Evolutionary conservation across 2,888 invertebrate genomes (phyloP).

Genomic region (Dynastes grantii): DNA sequence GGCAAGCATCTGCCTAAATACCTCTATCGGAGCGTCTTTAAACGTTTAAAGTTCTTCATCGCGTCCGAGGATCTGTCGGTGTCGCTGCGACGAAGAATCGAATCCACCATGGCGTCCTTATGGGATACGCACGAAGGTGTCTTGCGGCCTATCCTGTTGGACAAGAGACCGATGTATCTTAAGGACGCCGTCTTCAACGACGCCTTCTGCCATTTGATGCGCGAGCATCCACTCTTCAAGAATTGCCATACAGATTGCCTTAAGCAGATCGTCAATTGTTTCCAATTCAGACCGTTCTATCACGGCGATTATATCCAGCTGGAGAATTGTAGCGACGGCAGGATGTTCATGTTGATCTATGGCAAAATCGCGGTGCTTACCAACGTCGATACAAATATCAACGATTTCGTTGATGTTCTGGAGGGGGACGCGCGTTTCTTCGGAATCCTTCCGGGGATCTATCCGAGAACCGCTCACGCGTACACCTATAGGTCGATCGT

Average conservation of each 20-base stretch:
- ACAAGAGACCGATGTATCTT: constrained; percentile 35
- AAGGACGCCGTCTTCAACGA: constrained; percentile 42
- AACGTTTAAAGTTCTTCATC: constrained; percentile 36
- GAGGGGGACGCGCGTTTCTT: constrained; percentile 32
- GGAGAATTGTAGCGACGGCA: constrained; percentile 23
- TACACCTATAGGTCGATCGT: constrained; percentile 43
- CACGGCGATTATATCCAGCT: constrained; percentile 45
- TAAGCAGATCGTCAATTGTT: constrained; percentile 41
- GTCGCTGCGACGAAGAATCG: constrained; percentile 17
- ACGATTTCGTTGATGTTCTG: constrained; percentile 12
- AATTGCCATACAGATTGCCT: constrained; percentile 50
- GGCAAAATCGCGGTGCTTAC: constrained; percentile 47
- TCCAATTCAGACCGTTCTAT: constrained; percentile 40
- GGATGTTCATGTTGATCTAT: constrained; percentile 48
- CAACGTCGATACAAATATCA: constrained; percentile 19
- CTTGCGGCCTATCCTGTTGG: constrained; percentile 13
- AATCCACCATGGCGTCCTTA: constrained; percentile 25
- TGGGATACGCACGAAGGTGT: constrained; percentile 42
- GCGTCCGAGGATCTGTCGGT: constrained; percentile 35
- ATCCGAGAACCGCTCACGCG: constrained; percentile 9
- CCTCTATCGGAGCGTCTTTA: constrained; percentile 21
- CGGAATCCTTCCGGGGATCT: constrained; percentile 47
- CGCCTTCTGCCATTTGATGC: constrained; percentile 38
- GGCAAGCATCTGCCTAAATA: constrained; percentile 28
- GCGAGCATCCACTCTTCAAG: constrained; percentile 45